phyloP scores from a whole-genome alignment of 2,113 vertebrate species.

The Brachypteracias leptosomus region DNA sequence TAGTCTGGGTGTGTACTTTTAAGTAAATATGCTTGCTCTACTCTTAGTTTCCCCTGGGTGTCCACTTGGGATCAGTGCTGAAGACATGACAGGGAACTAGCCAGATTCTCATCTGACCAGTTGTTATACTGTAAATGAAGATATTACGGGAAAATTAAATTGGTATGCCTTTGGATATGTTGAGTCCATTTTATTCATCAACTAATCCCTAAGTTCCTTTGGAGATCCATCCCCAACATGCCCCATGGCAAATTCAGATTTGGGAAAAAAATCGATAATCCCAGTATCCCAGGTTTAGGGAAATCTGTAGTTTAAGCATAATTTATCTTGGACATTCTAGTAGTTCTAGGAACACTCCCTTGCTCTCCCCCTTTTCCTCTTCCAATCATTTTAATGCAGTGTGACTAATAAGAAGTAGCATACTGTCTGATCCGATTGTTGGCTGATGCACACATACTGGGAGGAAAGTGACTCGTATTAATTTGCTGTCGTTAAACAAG shows the following conservation, averaged over 20 bases:
- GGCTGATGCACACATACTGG: slow-evolving; percentile 3
- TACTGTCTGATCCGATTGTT: slow-evolving; percentile 32
- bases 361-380: not conserved
- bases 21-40: not conserved
- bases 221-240: not conserved
- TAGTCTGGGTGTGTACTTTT: not conserved
- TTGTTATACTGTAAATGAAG: not conserved
- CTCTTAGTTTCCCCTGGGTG: not conserved
- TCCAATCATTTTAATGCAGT: not conserved
- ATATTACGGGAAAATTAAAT: not conserved
- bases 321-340: not conserved
- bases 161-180: not conserved
- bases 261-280: not conserved
- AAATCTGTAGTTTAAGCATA: not conserved
- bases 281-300: not conserved
- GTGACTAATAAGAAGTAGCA: slow-evolving; percentile 47
- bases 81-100: not conserved
- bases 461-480: slow-evolving; percentile 34
- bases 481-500: slow-evolving; percentile 44
- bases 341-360: not conserved
- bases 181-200: not conserved
- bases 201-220: not conserved
- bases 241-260: not conserved
- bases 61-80: not conserved
- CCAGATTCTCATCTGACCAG: not conserved